Evolutionary conservation across 2,888 invertebrate genomes (phyloP).

Genomic region (Phasia obesa): DNA sequence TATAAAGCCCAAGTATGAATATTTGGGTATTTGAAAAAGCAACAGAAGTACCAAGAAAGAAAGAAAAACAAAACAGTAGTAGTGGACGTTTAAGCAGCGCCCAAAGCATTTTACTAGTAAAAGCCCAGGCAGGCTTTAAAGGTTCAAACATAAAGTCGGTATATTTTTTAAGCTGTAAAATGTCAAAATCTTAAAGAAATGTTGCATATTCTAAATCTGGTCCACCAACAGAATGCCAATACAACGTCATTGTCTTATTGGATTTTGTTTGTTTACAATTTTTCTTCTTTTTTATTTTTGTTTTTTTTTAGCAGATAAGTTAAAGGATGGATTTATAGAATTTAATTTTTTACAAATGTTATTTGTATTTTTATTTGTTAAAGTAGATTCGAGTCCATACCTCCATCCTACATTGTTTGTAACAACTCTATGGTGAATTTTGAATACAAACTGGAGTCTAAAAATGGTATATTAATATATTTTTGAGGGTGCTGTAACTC

Average conservation of each 20-base stretch:
- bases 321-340: constrained; percentile 2
- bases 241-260: constrained; percentile 50
- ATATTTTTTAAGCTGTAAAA: constrained; percentile 74
- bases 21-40: constrained; percentile 35
- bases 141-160: constrained; percentile 56
- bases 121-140: constrained; percentile 29
- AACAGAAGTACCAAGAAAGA: constrained; percentile 10
- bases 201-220: constrained; percentile 81
- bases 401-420: too few species aligned
- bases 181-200: constrained; percentile 81
- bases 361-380: too few species aligned
- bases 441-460: too few species aligned
- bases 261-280: constrained; percentile 36
- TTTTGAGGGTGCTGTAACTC: too few species aligned
- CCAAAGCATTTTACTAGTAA: constrained; percentile 59
- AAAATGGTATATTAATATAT: too few species aligned
- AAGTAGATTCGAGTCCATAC: too few species aligned
- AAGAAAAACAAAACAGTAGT: constrained; percentile 50
- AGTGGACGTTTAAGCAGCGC: constrained; percentile 52
- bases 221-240: constrained; percentile 67
- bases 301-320: constrained; percentile 15
- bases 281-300: constrained; percentile 25
- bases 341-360: neutral
- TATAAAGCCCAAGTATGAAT: constrained; percentile 27
- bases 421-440: too few species aligned